Base-by-base conservation (phyloP, 2,888 invertebrate species). In the Pollenia griseotomentosa region DNA sequence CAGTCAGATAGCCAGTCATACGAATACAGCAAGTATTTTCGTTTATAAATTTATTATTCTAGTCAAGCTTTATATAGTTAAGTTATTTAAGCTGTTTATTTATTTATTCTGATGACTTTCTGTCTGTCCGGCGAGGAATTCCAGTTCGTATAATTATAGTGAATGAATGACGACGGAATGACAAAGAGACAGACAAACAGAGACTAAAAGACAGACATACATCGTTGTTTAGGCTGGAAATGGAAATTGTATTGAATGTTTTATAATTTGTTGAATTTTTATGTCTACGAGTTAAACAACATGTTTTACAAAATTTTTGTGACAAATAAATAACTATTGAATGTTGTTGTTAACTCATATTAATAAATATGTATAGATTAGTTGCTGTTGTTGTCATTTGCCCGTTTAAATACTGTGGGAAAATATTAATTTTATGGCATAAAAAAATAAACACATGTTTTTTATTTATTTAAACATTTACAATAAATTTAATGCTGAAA, bases 261-360 rank as follows among this genome's bases (percentile, higher is more conserved):
- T 80, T 74, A 74, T 80, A 85, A 85, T 85, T 80, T 85, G 84
- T 84, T 84, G 73, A 73, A 79, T 79, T 79, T 83, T 83, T 73
- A 84, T 84, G 73, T 73, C 53, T 79, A 84, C 84, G 74, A 81
- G 83, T 81, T 81, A 81, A 84, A 77, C 84, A 81, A 79, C 87
- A 87, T 85, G 85, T 85, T 88, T 83, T 53, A 85, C 83, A 88
- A 83, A 88, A 85, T 85, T 79, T 85, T 88, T 74, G 79, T 85
- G 75, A 88, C 83, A 88, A 85, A 88, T 88, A 83, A 83, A 83
- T 77, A 83, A 84, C 82, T 80, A 83, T 85, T 83, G 83, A 83
- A 80, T 78, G 81, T 81, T 66, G 61, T 75, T 85, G 59, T 82
- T 55, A 65, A 70, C n/a, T 82, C 44, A 77, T 83, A 83, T 71